Evolutionary conservation across 2,888 invertebrate species (phyloP).

Genomic region (Nomada fucata): DNA sequence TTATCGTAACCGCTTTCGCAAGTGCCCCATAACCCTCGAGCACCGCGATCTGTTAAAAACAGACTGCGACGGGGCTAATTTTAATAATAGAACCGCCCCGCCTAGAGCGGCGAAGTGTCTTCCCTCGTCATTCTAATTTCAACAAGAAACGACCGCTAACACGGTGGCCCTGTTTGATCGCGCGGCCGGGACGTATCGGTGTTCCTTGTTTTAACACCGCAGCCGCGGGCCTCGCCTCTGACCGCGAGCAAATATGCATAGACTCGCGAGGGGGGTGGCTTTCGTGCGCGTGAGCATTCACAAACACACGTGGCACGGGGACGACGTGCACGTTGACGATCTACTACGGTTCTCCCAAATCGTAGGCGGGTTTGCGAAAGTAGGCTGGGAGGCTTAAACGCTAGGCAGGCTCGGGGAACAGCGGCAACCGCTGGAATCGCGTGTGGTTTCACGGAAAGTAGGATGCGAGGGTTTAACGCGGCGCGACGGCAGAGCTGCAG

Average conservation of each 20-base stretch:
- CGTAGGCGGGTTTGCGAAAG: slow-evolving; percentile 41
- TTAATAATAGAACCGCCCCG: not conserved
- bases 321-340: not conserved
- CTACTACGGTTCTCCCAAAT: slow-evolving; percentile 26
- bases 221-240: slow-evolving; percentile 51
- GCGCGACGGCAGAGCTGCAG: slow-evolving; percentile 6
- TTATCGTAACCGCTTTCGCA: not conserved
- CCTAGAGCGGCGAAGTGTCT: not conserved
- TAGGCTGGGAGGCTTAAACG: slow-evolving; percentile 55
- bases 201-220: slow-evolving; percentile 50
- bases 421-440: slow-evolving; percentile 51
- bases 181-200: slow-evolving; percentile 20
- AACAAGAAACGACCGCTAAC: slow-evolving; percentile 10
- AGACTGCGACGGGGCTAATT: not conserved
- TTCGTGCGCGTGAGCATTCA: not conserved
- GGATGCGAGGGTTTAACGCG: slow-evolving; percentile 41
- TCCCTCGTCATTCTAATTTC: slow-evolving; percentile 14
- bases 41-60: not conserved
- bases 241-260: slow-evolving; percentile 62
- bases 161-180: slow-evolving; percentile 51
- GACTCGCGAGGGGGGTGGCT: not conserved
- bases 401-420: slow-evolving; percentile 14
- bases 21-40: not conserved
- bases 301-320: slow-evolving; percentile 25
- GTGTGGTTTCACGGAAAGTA: slow-evolving; percentile 45